Evolutionary conservation across 2,888 invertebrate genomes (phyloP).

Genomic region (Synanthedon tipuliformis): DNA sequence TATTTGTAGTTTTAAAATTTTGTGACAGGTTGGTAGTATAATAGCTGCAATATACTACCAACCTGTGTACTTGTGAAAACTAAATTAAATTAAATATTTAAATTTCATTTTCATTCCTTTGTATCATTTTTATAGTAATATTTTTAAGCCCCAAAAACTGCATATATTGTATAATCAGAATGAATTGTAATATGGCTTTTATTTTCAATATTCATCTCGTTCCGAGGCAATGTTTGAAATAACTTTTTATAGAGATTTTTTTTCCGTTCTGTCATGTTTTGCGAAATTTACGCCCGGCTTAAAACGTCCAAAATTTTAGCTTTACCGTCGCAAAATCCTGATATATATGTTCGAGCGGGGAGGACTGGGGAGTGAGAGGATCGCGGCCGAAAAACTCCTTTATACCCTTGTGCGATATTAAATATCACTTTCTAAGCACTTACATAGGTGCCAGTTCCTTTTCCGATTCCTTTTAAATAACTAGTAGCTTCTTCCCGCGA

Average conservation of each 20-base stretch:
- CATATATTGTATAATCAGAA: too few species aligned
- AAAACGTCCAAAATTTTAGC: slow-evolving; percentile 71
- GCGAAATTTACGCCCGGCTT: slow-evolving; percentile 66
- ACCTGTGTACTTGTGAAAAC: too few species aligned
- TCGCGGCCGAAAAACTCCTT: slow-evolving; percentile 36
- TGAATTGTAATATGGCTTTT: neutral
- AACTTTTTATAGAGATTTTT: slow-evolving; percentile 40
- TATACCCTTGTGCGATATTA: slow-evolving; percentile 39
- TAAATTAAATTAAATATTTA: too few species aligned
- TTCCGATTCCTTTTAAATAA: too few species aligned
- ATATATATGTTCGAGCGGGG: slow-evolving; percentile 66
- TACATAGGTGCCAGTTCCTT: too few species aligned
- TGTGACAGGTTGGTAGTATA: too few species aligned
- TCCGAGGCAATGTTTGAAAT: slow-evolving; percentile 23
- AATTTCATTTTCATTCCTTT: too few species aligned
- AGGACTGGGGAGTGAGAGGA: slow-evolving; percentile 31
- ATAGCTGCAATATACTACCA: too few species aligned
- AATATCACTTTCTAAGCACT: slow-evolving; percentile 31
- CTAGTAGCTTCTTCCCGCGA: too few species aligned
- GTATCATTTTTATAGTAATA: too few species aligned
- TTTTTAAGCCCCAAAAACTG: too few species aligned
- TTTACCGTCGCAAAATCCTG: slow-evolving; percentile 76
- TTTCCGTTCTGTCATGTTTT: slow-evolving; percentile 61
- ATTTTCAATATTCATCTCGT: neutral
- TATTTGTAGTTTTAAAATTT: too few species aligned